phyloP scores from a whole-genome alignment of 2,113 vertebrate genomes.

The Lipotes vexillifer region DNA sequence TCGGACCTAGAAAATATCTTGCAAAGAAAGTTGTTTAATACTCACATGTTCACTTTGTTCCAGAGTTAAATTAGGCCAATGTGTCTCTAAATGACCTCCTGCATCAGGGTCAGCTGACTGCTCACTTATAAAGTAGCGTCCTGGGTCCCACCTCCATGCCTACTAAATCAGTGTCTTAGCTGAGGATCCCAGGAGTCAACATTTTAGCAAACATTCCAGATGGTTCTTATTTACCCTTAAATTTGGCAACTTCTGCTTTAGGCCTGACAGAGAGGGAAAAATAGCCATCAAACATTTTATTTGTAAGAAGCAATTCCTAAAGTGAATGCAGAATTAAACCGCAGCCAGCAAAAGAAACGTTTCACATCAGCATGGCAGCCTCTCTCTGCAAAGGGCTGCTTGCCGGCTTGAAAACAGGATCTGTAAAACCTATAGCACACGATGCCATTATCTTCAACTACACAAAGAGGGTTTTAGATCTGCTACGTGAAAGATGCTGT shows the following conservation, averaged over 20 bases:
- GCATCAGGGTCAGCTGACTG: background rate
- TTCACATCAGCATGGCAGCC: conserved; percentile 61
- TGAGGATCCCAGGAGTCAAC: background rate
- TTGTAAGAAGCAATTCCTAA: conserved; percentile 44
- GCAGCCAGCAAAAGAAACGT: conserved; percentile 46
- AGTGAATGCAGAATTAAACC: conserved; percentile 58
- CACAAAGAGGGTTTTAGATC: conserved; percentile 11
- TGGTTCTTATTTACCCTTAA: conserved; percentile 31
- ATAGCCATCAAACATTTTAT: conserved; percentile 41
- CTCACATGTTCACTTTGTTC: background rate
- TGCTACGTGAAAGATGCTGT: conserved; percentile 55
- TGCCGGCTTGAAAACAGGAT: conserved; percentile 29
- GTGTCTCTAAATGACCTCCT: background rate
- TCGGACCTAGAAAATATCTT: background rate
- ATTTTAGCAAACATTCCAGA: background rate
- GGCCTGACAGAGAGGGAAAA: conserved; percentile 15
- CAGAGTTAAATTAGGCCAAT: background rate
- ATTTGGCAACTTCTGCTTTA: conserved; percentile 28
- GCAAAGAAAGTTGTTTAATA: background rate
- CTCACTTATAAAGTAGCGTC: background rate
- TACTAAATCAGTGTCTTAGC: background rate
- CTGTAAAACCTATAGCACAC: conserved; percentile 53
- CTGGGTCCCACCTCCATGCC: background rate
- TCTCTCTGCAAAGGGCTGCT: conserved; percentile 14
- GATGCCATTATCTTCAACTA: conserved; percentile 60